A percentile compares a stretch with the other conserved stretches of the same genome.
Conservation (phyloP, 2,888 invertebrate genomes). For the Drosophila phalerata region DNA sequence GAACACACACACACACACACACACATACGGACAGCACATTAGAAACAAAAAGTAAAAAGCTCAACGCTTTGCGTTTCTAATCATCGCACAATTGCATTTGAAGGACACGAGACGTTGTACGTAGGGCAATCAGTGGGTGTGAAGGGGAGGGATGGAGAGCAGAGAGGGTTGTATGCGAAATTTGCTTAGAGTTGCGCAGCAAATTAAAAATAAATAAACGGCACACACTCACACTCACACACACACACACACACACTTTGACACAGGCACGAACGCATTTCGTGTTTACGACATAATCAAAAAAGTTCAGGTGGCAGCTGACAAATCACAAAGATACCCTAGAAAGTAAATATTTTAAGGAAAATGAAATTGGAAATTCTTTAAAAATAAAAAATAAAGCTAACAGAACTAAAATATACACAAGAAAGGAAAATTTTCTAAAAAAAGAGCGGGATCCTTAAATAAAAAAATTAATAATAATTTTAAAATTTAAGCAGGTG, state of each 20-base stretch:
- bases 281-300: constrained; percentile 35
- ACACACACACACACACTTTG: constrained; percentile 14
- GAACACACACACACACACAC: constrained; percentile 30
- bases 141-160: constrained; percentile 5
- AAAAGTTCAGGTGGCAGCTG: neutral
- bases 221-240: constrained; percentile 39
- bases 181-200: constrained; percentile 54
- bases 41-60: constrained; percentile 79
- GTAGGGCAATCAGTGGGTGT: constrained; percentile 33
- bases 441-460: too few relatives aligned
- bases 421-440: too few relatives aligned
- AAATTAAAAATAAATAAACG: constrained; percentile 74
- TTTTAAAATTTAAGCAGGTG: too few relatives aligned
- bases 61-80: constrained; percentile 76
- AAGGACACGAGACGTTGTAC: constrained; percentile 70
- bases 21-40: constrained; percentile 38
- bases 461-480: too few relatives aligned
- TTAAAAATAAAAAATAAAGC: too few relatives aligned
- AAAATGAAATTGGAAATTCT: too few relatives aligned
- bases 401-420: too few relatives aligned
- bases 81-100: constrained; percentile 82
- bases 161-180: constrained; percentile 20
- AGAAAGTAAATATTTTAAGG: too few relatives aligned
- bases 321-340: constrained; percentile 23
- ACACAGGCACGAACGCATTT: constrained; percentile 47